Evolutionary conservation across 2,888 invertebrate genomes (phyloP).

Genomic region (Athetis lepigone): DNA sequence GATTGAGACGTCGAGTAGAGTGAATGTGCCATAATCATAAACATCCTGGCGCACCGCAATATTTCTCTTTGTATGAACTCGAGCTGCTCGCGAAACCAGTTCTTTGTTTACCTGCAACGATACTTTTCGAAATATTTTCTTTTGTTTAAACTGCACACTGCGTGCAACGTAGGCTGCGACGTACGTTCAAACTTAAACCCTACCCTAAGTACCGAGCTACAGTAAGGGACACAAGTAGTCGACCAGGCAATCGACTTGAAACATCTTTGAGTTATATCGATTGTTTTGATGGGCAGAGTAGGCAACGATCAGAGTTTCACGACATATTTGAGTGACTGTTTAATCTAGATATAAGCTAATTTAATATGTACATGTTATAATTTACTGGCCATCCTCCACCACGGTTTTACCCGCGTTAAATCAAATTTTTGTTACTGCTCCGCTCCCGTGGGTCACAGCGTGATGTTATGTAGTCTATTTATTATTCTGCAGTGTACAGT

Average conservation of each 20-base stretch:
- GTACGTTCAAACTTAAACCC: conserved; percentile 30
- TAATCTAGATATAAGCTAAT: no score
- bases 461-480: no score
- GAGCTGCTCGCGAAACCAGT: conserved; percentile 79
- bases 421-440: no score
- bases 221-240: conserved; percentile 4
- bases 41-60: conserved; percentile 85
- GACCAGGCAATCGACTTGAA: not conserved
- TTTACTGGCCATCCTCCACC: no score
- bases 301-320: not conserved
- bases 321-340: not conserved
- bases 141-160: conserved; percentile 86
- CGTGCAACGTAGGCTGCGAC: conserved; percentile 73
- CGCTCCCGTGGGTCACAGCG: no score
- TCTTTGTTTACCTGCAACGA: conserved; percentile 88
- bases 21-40: conserved; percentile 87
- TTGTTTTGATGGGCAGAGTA: not conserved
- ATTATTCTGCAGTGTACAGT: no score
- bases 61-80: conserved; percentile 87
- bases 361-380: no score
- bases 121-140: conserved; percentile 88
- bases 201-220: conserved; percentile 16
- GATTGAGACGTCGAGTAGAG: conserved; percentile 82
- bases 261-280: not conserved
- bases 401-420: no score